A percentile compares a stretch with the other conserved stretches of the same genome.
phyloP scores from a whole-genome alignment of 2,113 vertebrate species.

The Carettochelys insculpta region DNA sequence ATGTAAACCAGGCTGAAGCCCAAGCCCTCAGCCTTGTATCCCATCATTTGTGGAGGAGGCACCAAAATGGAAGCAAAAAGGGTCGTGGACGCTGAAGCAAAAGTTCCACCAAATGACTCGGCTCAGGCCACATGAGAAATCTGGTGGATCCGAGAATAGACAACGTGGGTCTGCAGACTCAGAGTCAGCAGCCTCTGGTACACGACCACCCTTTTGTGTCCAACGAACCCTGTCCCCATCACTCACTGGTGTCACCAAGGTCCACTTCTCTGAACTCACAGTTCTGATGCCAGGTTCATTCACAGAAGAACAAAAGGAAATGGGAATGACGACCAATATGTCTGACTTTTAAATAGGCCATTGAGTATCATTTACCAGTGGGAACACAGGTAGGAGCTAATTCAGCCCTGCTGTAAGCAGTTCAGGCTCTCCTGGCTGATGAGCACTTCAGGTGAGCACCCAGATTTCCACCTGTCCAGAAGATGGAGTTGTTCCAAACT shows the following conservation, averaged over 20 bases:
- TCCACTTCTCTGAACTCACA: background rate
- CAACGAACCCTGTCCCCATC: background rate
- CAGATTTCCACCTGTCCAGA: background rate
- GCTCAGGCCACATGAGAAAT: background rate
- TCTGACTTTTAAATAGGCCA: background rate
- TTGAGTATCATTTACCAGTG: background rate
- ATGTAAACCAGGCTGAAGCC: conserved; percentile 8
- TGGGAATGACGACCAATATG: background rate
- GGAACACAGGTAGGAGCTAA: background rate
- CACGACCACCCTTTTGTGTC: background rate
- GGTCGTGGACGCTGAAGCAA: background rate
- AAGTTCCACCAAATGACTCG: background rate
- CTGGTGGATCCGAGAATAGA: background rate
- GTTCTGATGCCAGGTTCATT: background rate
- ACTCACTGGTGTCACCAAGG: background rate
- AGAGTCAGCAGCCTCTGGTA: background rate
- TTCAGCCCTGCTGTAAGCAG: background rate
- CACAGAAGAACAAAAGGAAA: background rate
- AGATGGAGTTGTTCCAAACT: background rate
- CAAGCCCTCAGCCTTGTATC: background rate
- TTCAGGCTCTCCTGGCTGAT: background rate
- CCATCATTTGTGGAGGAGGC: background rate
- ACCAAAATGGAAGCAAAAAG: background rate
- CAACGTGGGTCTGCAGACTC: background rate
- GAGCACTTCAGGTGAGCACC: background rate